These are phyloP conservation scores for Heptranchias perlo DNA, from an alignment of 2,113 vertebrate species.

Conservation along the genomic window DNA sequence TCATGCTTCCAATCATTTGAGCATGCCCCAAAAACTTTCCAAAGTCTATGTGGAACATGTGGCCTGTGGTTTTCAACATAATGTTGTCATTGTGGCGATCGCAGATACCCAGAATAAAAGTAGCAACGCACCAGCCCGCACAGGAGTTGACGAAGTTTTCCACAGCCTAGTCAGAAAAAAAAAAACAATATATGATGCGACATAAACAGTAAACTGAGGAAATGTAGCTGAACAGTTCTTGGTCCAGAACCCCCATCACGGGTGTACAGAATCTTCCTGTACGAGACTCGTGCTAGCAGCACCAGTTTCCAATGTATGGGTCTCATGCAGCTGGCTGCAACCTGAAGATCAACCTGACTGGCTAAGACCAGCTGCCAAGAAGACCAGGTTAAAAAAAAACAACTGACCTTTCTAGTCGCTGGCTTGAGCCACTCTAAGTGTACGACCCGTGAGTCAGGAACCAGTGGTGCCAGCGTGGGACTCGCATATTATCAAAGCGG, in stretches of 20 bases:
- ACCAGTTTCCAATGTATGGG: no score
- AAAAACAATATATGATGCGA: background rate
- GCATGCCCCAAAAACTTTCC: slow-evolving; percentile 63
- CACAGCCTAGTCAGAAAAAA: slow-evolving; percentile 48
- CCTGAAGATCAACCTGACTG: background rate
- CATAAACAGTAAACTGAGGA: background rate
- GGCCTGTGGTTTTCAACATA: slow-evolving; percentile 59
- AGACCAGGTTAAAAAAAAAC: background rate
- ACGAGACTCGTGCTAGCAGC: background rate
- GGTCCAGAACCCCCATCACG: background rate
- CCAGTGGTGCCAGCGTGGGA: no score
- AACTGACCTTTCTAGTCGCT: background rate
- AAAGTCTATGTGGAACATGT: slow-evolving; percentile 67
- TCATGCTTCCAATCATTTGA: slow-evolving; percentile 62
- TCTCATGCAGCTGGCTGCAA: background rate
- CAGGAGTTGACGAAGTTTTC: slow-evolving; percentile 63
- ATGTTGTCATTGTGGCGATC: slow-evolving; percentile 67
- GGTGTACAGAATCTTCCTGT: background rate
- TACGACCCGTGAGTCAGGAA: background rate
- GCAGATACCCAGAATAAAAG: slow-evolving; percentile 63
- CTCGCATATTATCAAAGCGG: background rate
- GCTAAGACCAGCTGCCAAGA: background rate
- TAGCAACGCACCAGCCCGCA: slow-evolving; percentile 65
- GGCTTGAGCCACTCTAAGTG: background rate
- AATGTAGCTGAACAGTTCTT: background rate